Percentiles rank a stretch among this genome's conserved stretches.
Evolutionary conservation across 2,888 invertebrate genomes (phyloP).

Genomic region (Mesochorus sp.): DNA sequence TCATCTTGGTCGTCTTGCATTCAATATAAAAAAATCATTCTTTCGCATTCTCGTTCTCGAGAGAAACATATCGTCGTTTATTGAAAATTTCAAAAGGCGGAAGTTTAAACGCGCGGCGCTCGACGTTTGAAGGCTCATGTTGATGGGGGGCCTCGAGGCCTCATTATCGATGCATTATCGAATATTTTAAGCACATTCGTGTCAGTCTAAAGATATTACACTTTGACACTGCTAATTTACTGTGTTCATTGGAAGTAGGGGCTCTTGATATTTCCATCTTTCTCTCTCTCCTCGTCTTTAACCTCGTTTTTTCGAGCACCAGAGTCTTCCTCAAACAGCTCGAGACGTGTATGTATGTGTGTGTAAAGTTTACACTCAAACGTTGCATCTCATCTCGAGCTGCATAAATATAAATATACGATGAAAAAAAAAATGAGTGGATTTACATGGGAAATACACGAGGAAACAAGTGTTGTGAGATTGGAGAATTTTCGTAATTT

Average conservation of each 20-base stretch:
- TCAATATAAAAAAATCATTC: background rate
- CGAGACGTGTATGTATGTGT: too few species aligned
- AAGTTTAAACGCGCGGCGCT: conserved; percentile 14
- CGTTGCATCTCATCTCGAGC: background rate
- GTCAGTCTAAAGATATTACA: background rate
- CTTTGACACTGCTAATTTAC: background rate
- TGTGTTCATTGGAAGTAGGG: background rate
- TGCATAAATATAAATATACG: background rate
- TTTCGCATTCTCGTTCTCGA: background rate
- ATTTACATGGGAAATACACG: background rate
- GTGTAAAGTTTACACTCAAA: background rate
- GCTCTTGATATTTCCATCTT: background rate
- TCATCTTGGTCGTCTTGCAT: conserved; percentile 16
- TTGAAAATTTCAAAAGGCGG: conserved; percentile 18
- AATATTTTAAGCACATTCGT: background rate
- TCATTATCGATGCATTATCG: conserved; percentile 1
- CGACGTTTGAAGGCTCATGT: conserved; percentile 15
- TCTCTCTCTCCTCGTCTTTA: background rate
- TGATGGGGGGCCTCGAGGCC: background rate
- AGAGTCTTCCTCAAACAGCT: background rate
- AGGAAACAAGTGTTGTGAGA: background rate
- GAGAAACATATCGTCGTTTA: background rate
- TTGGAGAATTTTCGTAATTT: too few species aligned
- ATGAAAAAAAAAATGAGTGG: background rate
- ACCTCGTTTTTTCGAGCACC: background rate